Base-by-base conservation (phyloP, 2,113 vertebrate species). In the Gallinago jamesoni region DNA sequence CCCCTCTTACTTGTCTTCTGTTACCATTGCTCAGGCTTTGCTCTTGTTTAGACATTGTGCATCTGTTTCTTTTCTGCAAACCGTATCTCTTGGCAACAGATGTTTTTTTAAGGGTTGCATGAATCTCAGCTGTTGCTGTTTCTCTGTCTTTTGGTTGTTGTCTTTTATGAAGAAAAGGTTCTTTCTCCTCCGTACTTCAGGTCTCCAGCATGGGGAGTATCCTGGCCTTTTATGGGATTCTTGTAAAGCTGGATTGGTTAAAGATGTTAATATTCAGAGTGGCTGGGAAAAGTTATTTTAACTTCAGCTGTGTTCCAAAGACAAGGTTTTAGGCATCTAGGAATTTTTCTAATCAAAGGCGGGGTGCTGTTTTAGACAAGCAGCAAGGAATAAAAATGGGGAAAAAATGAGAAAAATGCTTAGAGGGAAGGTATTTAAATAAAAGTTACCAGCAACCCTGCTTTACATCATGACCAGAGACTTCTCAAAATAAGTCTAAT, bases 51-150 rank as follows among this genome's bases (percentile, higher is more conserved):
- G 90, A 64, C 55, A 73, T 3, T 6, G 3, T 48, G 35, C 77
- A 81, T 91, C 86, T 96, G 86, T 63, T 96, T 88, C 73, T 92
- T 45, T 63, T 78, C 89, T 84, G 55, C 62, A 88, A 69, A 70
- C 53, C 23, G 0, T 76, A 60, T 80, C 70, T 89, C 75, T 79
- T 96, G 79, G 85, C 90, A 84, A 48, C 90, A 93, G 66, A 78
- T 81, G 83, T 53, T 77, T 93, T 92, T 77, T 83, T 89, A 90
- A 52, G 13, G 30, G 16, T 91, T 94, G 63, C 55, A 11, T 56
- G 57, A 63, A 79, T 75, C 72, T 43, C 35, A 48, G 25, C 45
- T 89, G 55, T 60, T 96, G 75, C 75, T 90, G 37, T 86, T 92
- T 53, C 57, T 75, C 30, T 76, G 68, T 47, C 66, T 74, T 81